Percentiles rank a stretch among this genome's conserved stretches.
These are phyloP conservation scores for Noctilio leporinus DNA, from an alignment of 2,113 vertebrate species.

Conservation along the genomic window DNA sequence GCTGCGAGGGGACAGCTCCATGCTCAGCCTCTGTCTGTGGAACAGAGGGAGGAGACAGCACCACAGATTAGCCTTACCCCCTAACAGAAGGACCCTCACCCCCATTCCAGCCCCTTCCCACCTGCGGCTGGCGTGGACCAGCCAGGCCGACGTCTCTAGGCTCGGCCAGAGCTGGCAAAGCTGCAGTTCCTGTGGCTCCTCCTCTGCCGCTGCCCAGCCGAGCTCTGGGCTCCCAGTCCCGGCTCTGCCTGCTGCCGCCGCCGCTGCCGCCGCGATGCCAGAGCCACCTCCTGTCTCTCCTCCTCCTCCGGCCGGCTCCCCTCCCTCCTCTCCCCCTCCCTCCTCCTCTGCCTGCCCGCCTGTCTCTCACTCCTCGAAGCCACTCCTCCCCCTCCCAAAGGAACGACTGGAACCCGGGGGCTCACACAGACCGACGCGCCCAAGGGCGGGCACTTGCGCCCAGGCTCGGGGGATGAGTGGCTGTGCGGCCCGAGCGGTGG, in stretches of 20 bases:
- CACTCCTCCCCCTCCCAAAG: slow-evolving; percentile 48
- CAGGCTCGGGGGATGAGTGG: not conserved
- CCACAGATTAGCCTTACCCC: slow-evolving; percentile 3
- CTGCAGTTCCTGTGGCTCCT: slow-evolving; percentile 47
- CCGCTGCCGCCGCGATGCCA: slow-evolving; percentile 50
- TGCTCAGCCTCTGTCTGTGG: slow-evolving; percentile 44
- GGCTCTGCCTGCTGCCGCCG: slow-evolving; percentile 54
- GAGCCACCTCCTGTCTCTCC: slow-evolving; percentile 58
- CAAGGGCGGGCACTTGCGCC: slow-evolving; percentile 30
- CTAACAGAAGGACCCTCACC: not conserved
- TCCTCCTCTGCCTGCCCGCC: slow-evolving; percentile 10
- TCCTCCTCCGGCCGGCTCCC: slow-evolving; percentile 38
- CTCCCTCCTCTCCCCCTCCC: slow-evolving; percentile 2
- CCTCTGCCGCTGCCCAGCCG: slow-evolving; percentile 35
- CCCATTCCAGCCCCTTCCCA: slow-evolving; percentile 49
- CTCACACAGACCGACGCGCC: slow-evolving; percentile 8
- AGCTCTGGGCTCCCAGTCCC: slow-evolving; percentile 59
- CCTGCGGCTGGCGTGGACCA: slow-evolving; percentile 66
- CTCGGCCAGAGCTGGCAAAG: slow-evolving; percentile 51
- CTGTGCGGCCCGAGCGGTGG: not conserved
- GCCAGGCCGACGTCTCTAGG: slow-evolving; percentile 54
- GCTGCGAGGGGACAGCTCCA: slow-evolving; percentile 59
- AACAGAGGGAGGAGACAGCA: slow-evolving; percentile 27
- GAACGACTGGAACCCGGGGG: slow-evolving; percentile 24
- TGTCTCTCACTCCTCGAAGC: slow-evolving; percentile 32